These are phyloP conservation scores for Metellina segmentata DNA, from an alignment of 2,888 invertebrate species.

Conservation along the genomic window DNA sequence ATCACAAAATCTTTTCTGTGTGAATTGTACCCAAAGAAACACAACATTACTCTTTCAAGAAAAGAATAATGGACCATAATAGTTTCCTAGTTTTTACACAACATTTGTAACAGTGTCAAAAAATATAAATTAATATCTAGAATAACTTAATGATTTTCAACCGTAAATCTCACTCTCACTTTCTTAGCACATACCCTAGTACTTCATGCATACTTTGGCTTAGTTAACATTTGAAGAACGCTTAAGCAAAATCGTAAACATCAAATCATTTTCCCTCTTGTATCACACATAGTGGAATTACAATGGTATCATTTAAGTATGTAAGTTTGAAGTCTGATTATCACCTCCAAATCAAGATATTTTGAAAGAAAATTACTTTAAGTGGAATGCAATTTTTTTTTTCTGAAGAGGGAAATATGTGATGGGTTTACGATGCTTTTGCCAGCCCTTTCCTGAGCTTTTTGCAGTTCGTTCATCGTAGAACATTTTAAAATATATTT, in stretches of 20 bases:
- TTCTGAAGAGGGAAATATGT: slow-evolving; percentile 31
- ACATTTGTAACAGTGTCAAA: neutral
- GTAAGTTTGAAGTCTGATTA: neutral
- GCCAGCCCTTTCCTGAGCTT: slow-evolving; percentile 54
- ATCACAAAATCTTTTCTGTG: neutral
- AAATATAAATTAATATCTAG: neutral
- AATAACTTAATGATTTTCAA: neutral
- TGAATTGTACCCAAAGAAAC: neutral
- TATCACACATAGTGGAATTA: no score
- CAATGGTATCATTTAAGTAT: no score
- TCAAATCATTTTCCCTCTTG: neutral
- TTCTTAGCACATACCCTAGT: neutral
- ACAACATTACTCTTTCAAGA: neutral
- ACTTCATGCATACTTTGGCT: neutral
- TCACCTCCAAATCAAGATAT: neutral
- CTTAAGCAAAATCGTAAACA: neutral
- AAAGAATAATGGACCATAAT: neutral
- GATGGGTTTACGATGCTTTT: slow-evolving; percentile 21
- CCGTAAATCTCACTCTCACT: neutral
- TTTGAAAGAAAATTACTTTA: no score
- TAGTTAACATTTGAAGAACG: neutral
- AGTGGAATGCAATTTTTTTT: no score
- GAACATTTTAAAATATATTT: slow-evolving; percentile 51
- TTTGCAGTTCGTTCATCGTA: slow-evolving; percentile 25
- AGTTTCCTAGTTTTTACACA: neutral